Evolutionary conservation across 2,888 invertebrate genomes (phyloP), one percentile per base, ranked within the genome.

Genomic region (Hyles lineata): DNA sequence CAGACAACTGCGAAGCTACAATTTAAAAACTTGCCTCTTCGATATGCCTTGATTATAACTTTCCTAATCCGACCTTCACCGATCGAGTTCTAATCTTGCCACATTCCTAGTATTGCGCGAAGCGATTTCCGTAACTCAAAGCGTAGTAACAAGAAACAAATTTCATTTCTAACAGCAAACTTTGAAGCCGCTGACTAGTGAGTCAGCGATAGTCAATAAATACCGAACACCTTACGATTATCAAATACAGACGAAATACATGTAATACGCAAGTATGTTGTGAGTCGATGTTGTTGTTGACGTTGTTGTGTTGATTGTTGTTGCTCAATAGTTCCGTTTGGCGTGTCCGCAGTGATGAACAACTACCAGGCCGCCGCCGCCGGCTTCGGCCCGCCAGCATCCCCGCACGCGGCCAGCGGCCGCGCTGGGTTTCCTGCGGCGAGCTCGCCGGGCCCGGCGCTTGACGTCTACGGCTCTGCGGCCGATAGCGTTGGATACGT

Each of bases 381-480:
- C 83, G 97, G 97, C 74, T 97, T 96, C 87, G 97, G 97, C 55
- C 98, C 97, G 76, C 97, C 97, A 76, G 97, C 97, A 81, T 97
- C 97, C 78, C 98, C 98, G 77, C 98, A 98, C 88, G 96, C 95
- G 74, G 96, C 96, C 77, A 96, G 97, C 17, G 96, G 96, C 74
- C 95, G 97, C 83, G 97, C 97, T 83, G 97, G 97, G 72, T 98
- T 98, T 95, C 98, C 98, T 74, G 96, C 98, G 72, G 98, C 98
- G 83, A 98, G 98, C 95, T 98, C 98, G 86, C 99, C 99, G 75
- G 96, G 98, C 83, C 96, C 98, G 85, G 96, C 97, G 87, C 97
- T 99, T 87, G 99, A 99, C 92, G 98, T 99, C 95, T 98, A 98
- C 96, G 98, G 97, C 93, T 97, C 98, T 86, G 98, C 97, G 85